Evolutionary conservation across 2,888 invertebrate genomes (phyloP).

Genomic region (Cryptosula pallasiana): DNA sequence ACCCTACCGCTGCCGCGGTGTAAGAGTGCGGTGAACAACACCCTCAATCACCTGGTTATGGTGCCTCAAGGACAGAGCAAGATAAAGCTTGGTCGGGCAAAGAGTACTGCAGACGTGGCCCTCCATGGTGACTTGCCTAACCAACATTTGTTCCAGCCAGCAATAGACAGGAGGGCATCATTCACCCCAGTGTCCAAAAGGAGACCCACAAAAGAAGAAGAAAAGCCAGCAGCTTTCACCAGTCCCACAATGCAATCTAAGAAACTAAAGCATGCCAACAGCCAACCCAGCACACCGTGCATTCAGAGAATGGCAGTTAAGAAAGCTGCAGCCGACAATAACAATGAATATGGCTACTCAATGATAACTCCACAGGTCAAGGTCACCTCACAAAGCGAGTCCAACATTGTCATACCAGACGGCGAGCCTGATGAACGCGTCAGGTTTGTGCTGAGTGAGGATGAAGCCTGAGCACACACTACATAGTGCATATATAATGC

Average conservation of each 20-base stretch:
- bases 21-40: slow-evolving; percentile 7
- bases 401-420: background rate
- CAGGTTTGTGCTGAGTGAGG: background rate
- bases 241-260: background rate
- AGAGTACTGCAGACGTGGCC: slow-evolving; percentile 8
- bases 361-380: background rate
- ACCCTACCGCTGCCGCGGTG: background rate
- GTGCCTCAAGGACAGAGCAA: background rate
- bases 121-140: background rate
- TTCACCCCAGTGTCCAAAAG: background rate
- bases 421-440: background rate
- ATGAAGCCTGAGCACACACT: background rate
- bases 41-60: background rate
- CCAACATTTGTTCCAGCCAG: background rate
- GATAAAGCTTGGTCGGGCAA: background rate
- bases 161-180: background rate
- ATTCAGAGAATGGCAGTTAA: background rate
- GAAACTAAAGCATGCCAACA: background rate
- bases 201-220: background rate
- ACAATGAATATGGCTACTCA: background rate
- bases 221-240: background rate
- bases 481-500: no score
- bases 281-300: background rate
- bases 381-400: background rate
- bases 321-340: background rate